These are phyloP conservation scores for Hippoglossus stenolepis DNA, from an alignment of 2,113 vertebrate species.

Conservation along the genomic window DNA sequence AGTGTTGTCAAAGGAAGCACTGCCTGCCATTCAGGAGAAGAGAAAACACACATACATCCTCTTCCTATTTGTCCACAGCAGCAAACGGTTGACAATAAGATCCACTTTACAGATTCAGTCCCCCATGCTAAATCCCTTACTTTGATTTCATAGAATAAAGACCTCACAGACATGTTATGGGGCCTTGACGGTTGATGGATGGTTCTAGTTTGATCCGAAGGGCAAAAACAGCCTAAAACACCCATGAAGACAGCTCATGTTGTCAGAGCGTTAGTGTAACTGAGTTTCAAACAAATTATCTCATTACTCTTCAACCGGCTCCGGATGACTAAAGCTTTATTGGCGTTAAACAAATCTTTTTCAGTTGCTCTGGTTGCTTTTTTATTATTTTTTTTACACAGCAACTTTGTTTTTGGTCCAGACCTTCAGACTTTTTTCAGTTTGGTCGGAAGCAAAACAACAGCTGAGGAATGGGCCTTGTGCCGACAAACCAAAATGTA, in stretches of 20 bases:
- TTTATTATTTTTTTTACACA: too few relatives aligned
- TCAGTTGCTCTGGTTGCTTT: too few relatives aligned
- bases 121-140: not conserved
- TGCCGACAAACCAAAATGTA: too few relatives aligned
- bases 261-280: not conserved
- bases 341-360: not conserved
- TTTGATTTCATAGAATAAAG: conserved; percentile 18
- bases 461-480: too few relatives aligned
- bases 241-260: not conserved
- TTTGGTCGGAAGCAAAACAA: too few relatives aligned
- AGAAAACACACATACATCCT: not conserved
- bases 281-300: not conserved
- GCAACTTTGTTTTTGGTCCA: not conserved
- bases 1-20: conserved; percentile 8
- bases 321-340: not conserved
- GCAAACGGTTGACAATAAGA: not conserved
- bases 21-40: not conserved
- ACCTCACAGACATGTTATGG: conserved; percentile 8
- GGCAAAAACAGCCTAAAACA: not conserved
- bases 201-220: conserved; percentile 8
- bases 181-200: conserved; percentile 20
- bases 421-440: not conserved
- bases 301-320: not conserved
- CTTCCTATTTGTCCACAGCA: not conserved
- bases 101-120: not conserved